A percentile compares a stretch with the other conserved stretches of the same genome.
Conservation (phyloP, 2,888 invertebrate genomes). For the Griposia aprilina region DNA sequence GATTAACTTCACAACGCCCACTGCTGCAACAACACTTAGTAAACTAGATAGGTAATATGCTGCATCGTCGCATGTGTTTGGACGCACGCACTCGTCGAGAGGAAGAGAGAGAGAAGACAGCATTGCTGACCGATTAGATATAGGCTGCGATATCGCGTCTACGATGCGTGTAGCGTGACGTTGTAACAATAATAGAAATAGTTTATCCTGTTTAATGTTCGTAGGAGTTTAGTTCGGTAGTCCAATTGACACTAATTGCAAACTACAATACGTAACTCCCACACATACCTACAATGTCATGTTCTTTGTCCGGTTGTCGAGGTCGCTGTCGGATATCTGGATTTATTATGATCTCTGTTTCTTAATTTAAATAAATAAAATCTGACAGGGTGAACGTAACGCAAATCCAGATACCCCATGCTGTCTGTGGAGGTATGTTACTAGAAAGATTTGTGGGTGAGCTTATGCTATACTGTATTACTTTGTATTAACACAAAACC, state of each 20-base stretch:
- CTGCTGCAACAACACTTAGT: background rate
- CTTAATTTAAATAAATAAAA: slow-evolving; percentile 21
- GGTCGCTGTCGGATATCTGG: slow-evolving; percentile 16
- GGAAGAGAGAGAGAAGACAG: background rate
- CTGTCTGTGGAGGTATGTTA: background rate
- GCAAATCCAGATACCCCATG: background rate
- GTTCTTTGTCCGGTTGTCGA: background rate
- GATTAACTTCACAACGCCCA: background rate
- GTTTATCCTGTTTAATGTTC: slow-evolving; percentile 25
- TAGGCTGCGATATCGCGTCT: background rate
- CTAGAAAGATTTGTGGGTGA: background rate
- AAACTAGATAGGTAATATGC: background rate
- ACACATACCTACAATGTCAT: background rate
- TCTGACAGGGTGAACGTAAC: background rate
- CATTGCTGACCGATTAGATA: background rate
- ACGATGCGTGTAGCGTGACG: slow-evolving; percentile 9
- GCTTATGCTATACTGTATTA: background rate
- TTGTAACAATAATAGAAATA: slow-evolving; percentile 19
- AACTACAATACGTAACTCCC: slow-evolving; percentile 14
- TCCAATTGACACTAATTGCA: slow-evolving; percentile 46
- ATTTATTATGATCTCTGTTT: background rate
- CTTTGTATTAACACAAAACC: background rate
- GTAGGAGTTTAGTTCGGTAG: slow-evolving; percentile 39
- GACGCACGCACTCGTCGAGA: background rate
- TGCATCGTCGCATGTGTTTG: background rate